phyloP scores from a whole-genome alignment of 2,888 invertebrate species.

The Eupeodes luniger region DNA sequence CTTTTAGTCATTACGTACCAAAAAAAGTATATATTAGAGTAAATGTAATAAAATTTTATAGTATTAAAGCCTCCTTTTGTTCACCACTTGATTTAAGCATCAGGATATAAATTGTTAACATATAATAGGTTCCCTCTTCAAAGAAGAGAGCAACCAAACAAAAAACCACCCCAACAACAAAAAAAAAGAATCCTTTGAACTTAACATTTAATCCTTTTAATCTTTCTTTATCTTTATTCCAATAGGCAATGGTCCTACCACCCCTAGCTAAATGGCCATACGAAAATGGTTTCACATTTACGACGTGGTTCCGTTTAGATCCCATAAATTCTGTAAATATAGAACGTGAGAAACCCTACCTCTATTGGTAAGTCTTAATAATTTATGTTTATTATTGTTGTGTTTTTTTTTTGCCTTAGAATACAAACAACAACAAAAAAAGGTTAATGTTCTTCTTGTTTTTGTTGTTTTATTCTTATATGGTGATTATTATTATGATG shows the following conservation, averaged over 20 bases:
- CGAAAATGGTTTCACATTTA: constrained; percentile 99
- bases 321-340: constrained; percentile 99
- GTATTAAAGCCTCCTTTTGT: not conserved
- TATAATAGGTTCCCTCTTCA: not conserved
- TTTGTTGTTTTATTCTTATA: not conserved
- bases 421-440: not conserved
- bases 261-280: constrained; percentile 99
- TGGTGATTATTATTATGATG: not conserved
- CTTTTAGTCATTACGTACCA: not conserved
- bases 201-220: constrained; percentile 27
- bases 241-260: constrained; percentile 96
- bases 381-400: not conserved
- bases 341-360: constrained; percentile 98
- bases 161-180: not conserved
- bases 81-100: not conserved
- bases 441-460: not conserved
- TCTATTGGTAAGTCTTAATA: constrained; percentile 92
- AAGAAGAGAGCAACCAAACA: not conserved
- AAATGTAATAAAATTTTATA: not conserved
- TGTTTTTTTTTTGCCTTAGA: not conserved
- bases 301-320: constrained; percentile 99
- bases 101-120: constrained; percentile 27
- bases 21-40: no score
- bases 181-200: constrained; percentile 27
- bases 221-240: constrained; percentile 76